Percentiles rank a stretch among this genome's conserved stretches.
Conservation (phyloP, 2,797 vertebrate species). For the Pangasius macronema region DNA sequence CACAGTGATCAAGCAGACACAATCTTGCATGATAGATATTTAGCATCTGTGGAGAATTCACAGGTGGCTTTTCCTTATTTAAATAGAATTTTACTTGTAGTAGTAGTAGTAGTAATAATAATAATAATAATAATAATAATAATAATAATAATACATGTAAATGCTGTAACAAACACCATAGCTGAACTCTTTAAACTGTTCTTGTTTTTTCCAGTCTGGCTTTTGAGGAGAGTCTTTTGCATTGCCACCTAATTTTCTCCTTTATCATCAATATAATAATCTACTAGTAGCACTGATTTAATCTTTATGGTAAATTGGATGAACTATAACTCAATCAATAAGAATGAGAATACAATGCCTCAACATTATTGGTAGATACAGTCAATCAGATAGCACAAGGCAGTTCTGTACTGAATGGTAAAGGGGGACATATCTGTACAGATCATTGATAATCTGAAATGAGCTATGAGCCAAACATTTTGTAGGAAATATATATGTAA, state of each 20-base stretch:
- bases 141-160: neutral
- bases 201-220: neutral
- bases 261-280: conserved; percentile 24
- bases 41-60: neutral
- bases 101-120: neutral
- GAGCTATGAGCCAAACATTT: neutral
- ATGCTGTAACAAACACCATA: neutral
- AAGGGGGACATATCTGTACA: neutral
- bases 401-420: neutral
- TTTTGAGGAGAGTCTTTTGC: neutral
- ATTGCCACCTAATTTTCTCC: conserved; percentile 12
- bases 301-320: conserved; percentile 2
- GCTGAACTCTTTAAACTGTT: neutral
- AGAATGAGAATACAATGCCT: neutral
- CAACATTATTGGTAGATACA: neutral
- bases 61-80: neutral
- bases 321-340: neutral
- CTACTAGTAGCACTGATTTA: conserved; percentile 16
- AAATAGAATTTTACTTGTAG: neutral
- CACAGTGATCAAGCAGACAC: neutral
- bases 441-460: neutral
- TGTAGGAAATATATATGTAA: neutral
- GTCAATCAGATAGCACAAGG: neutral
- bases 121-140: neutral
- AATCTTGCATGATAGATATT: neutral